Conservation (phyloP, 2,797 vertebrate genomes). For the Acrossocheilus fasciatus region DNA sequence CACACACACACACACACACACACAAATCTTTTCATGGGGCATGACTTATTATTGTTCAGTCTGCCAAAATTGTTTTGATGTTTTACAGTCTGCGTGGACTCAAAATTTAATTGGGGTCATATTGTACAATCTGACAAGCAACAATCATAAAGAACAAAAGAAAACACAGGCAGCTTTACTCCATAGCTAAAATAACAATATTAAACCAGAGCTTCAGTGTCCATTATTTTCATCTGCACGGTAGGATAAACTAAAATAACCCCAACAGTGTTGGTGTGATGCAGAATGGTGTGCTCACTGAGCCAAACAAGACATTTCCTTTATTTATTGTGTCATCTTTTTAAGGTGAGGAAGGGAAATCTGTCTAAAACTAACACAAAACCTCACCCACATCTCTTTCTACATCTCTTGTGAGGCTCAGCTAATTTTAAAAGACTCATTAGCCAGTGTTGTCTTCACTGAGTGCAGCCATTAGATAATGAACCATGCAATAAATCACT, state of each 20-base stretch:
- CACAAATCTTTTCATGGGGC: background rate
- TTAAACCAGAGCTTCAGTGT: background rate
- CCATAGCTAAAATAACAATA: background rate
- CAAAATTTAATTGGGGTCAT: background rate
- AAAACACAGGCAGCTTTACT: background rate
- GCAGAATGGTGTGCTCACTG: background rate
- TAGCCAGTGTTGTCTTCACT: slow-evolving; percentile 53
- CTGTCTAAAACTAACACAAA: slow-evolving; percentile 66
- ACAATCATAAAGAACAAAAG: background rate
- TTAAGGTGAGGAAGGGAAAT: background rate
- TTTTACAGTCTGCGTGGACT: background rate
- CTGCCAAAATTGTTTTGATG: background rate
- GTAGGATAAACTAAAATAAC: background rate
- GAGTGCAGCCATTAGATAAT: slow-evolving; percentile 46
- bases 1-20: no score
- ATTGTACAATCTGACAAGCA: background rate
- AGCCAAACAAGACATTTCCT: background rate
- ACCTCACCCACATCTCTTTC: slow-evolving; percentile 67
- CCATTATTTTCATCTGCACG: background rate
- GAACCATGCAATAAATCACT: slow-evolving; percentile 60
- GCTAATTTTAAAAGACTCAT: slow-evolving; percentile 71
- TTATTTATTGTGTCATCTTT: background rate
- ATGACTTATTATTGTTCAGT: background rate
- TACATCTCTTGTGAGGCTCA: slow-evolving; percentile 59
- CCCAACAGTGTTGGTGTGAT: background rate